A percentile compares a stretch with the other conserved stretches of the same genome.
phyloP scores from a whole-genome alignment of 2,113 vertebrate species.

The Vombatus ursinus region DNA sequence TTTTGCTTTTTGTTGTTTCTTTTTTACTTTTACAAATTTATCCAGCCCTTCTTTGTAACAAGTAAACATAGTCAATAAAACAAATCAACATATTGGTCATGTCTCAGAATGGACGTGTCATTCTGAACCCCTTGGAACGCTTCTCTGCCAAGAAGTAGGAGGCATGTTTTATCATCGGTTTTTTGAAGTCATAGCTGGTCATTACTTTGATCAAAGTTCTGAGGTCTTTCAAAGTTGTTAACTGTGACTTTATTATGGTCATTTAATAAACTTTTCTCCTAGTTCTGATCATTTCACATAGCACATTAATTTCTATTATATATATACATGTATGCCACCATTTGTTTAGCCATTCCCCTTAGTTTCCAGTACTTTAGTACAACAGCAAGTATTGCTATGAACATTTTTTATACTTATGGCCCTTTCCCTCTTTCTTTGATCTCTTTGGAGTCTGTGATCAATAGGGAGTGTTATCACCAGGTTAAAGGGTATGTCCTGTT shows the following conservation, averaged over 20 bases:
- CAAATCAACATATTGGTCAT: background rate
- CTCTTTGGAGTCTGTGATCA: background rate
- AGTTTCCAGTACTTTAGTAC: background rate
- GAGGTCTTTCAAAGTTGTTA: background rate
- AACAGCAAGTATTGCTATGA: too few relatives aligned
- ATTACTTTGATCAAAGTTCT: background rate
- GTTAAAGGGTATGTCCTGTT: background rate
- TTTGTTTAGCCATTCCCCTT: background rate
- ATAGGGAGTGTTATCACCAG: background rate
- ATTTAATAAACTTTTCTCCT: background rate
- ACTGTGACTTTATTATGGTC: background rate
- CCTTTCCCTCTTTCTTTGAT: background rate
- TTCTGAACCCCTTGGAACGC: background rate
- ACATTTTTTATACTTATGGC: background rate
- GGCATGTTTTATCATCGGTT: background rate
- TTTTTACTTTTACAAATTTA: background rate
- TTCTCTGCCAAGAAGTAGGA: background rate
- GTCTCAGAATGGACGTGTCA: background rate
- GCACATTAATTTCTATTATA: background rate
- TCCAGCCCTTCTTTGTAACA: background rate
- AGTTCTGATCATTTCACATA: background rate
- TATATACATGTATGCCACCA: background rate
- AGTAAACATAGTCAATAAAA: background rate
- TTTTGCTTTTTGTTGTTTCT: background rate
- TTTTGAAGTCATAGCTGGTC: background rate